Evolutionary conservation across 2,888 invertebrate genomes (phyloP), one percentile per base, ranked within the genome.

Genomic region (Sphaerophoria rueppellii): DNA sequence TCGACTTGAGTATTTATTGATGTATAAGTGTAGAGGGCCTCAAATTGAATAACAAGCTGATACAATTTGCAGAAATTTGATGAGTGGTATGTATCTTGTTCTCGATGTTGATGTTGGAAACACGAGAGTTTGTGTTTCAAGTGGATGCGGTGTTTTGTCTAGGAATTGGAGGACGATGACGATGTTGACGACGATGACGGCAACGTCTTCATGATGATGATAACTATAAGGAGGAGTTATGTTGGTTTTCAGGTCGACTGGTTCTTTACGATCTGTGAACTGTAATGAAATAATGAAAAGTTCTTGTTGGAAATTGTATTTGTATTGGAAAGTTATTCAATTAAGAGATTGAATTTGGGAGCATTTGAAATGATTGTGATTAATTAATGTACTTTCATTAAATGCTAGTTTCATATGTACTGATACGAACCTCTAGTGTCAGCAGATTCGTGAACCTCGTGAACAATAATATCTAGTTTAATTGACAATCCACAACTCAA

Each of bases 261-360:
- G 34, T 61, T 16, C 61, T 43, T 48, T 34, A 48, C 32, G 46
- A 65, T 50, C 35, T 65, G 35, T 50, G 61, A 57, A 54, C 82
- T 82, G 78, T 65, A 74, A 82, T 35, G 73, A 48, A 58, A 74
- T 9, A 63, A 73, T 54, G 55, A 50, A 32, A 48, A 81, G 32
- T n/a, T 57, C 63, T 58, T 54, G 9, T 40, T 40, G 40, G 6
- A 63, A 35, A 57, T 80, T 34, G 3, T 34, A 16, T 55, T n/a
- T 4, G 11, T 11, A 24, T 7, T 63, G 37, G 37, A 50, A 52
- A 37, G 48, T 69, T 6, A 11, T 55, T 40, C 6, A 50, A 50
- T 43, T 74, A 16, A 69, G 43, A 46, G 5, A 50, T 35, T 65
- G 9, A 40, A 52, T 40, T 43, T 40, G 12, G 43, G 43, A 9